Evolutionary conservation across 2,797 vertebrate genomes (phyloP), one percentile per base, ranked within the genome.

Genomic region (Gorsachius magnificus): DNA sequence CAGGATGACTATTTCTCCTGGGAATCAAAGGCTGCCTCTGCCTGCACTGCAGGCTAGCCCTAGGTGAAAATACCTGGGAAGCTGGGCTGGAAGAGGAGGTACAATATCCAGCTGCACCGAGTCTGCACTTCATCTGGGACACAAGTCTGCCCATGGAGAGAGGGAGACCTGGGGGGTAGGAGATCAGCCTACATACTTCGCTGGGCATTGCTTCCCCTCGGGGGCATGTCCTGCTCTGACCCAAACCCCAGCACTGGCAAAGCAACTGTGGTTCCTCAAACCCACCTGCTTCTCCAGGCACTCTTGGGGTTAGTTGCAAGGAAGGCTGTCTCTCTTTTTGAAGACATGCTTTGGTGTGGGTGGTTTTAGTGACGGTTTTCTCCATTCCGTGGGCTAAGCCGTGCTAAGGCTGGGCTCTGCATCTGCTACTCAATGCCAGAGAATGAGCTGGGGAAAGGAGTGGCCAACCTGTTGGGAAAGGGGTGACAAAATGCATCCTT

Each of bases 151-250:
- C 22, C 45, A 50, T 0, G 8, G 4, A 56, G 43, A 66, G 13
- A 69, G 21, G 38, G 33, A 75, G 33, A 36, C 20, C 35, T 31
- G 22, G 2, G 24, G 16, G 31, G 4, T 5, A 48, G 36, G 36
- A 89, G 64, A 57, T 79, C 45, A 94, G 20, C n/a, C 48, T 48
- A 15, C 19, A 51, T 24, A 38, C 1, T 33, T 43, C 21, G 8
- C 2, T 66, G 66, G 29, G 26, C 21, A 48, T 58, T 85, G 17
- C 13, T 48, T 61, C 13, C 6, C 51, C n/a, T 35, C 0, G 10
- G 0, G 2, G 11, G 1, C 22, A 24, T 8, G 12, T 60, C 31
- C 31, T 0, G 1, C 16, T 86, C 60, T 70, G 33, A 48, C 15
- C 24, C 45, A 83, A 54, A 80, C 0, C 0, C 13, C 41, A 60